A percentile compares a stretch with the other conserved stretches of the same genome.
Conservation (phyloP, 2,113 vertebrate species). For the Hypocryptadius cinnamomeus region DNA sequence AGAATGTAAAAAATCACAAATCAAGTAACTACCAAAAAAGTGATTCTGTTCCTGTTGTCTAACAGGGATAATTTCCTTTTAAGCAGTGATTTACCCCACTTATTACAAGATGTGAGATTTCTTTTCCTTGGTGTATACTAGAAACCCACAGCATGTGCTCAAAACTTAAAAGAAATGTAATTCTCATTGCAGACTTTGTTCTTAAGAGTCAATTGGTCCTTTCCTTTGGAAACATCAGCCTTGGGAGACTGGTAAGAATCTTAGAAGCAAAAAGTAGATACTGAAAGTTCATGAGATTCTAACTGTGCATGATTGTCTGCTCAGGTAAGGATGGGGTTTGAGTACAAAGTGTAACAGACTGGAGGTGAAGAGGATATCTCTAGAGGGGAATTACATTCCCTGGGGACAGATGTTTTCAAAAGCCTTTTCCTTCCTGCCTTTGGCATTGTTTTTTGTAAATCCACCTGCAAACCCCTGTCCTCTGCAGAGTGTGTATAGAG, state of each 20-base stretch:
- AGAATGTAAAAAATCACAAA: not conserved
- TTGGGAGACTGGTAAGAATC: not conserved
- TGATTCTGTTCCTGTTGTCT: conserved; percentile 31
- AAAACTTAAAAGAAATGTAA: not conserved
- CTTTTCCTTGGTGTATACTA: not conserved
- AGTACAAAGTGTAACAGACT: not conserved
- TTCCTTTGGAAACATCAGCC: not conserved
- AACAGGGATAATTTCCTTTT: conserved; percentile 6
- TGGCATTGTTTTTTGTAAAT: not conserved
- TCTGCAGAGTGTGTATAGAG: not conserved
- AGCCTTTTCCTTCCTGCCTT: not conserved
- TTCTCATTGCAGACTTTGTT: not conserved
- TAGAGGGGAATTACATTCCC: not conserved
- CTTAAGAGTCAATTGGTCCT: not conserved
- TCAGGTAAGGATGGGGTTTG: not conserved
- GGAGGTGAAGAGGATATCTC: not conserved
- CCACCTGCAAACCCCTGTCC: not conserved
- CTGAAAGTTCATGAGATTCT: not conserved
- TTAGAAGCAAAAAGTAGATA: not conserved
- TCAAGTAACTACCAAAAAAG: not conserved
- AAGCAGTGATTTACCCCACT: not conserved
- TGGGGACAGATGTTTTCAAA: not conserved
- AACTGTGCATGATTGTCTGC: not conserved
- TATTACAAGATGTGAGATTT: not conserved
- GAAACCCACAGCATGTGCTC: not conserved